Percentiles rank a stretch among this genome's conserved stretches.
These are phyloP conservation scores for Mormyrus proboscirostris DNA, from an alignment of 2,797 vertebrate genomes.

Conservation along the genomic window DNA sequence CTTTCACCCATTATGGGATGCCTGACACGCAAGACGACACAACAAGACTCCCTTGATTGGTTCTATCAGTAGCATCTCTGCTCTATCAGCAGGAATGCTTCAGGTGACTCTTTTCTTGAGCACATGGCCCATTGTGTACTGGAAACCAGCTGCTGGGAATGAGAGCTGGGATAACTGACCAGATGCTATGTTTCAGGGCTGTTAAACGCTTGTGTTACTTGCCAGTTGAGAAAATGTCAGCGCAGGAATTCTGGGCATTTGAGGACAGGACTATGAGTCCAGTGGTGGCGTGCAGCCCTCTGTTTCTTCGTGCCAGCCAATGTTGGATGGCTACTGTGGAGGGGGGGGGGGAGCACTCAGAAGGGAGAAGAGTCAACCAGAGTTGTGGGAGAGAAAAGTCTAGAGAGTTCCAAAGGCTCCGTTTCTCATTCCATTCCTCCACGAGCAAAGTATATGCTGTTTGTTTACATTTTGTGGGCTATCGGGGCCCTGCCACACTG, in stretches of 20 bases:
- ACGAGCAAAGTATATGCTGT: conserved; percentile 20
- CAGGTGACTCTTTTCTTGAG: neutral
- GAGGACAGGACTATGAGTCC: neutral
- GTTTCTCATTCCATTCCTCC: conserved; percentile 16
- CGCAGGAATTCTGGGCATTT: neutral
- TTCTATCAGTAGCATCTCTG: neutral
- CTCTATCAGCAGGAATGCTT: neutral
- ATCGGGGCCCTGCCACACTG: conserved; percentile 22
- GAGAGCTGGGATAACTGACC: neutral
- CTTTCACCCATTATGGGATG: neutral
- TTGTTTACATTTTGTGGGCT: conserved; percentile 26
- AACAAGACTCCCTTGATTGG: neutral
- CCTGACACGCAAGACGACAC: neutral
- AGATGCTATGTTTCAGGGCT: neutral
- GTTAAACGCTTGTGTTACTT: neutral
- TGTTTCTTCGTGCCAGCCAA: neutral
- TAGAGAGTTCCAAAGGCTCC: neutral
- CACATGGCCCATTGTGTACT: neutral
- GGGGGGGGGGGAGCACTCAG: neutral
- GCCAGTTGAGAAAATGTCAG: neutral
- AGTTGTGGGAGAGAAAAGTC: neutral
- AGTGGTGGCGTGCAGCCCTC: neutral
- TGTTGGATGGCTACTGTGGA: neutral
- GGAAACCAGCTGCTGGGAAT: neutral
- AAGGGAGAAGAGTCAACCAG: neutral